Conservation (phyloP, 2,797 vertebrate species). For the Sebastes wilsoni region DNA sequence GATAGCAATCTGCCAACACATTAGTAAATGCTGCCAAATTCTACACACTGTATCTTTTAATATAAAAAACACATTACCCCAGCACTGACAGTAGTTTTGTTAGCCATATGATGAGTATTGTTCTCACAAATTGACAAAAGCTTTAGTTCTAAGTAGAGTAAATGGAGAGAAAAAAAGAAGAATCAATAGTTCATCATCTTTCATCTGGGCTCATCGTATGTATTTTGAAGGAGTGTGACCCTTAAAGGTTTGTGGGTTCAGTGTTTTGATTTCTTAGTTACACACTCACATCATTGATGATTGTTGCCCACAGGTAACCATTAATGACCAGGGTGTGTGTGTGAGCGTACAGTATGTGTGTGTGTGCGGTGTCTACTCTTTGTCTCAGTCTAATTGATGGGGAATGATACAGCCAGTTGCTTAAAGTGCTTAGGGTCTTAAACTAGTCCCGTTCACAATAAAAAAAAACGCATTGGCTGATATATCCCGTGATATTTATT, state of each 20-base stretch:
- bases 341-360: slow-evolving; percentile 45
- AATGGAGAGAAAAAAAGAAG: background rate
- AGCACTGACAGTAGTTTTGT: background rate
- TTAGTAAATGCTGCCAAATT: background rate
- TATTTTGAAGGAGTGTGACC: slow-evolving; percentile 60
- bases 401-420: slow-evolving; percentile 87
- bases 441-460: background rate
- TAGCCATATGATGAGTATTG: background rate
- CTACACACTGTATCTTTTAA: background rate
- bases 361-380: slow-evolving; percentile 66
- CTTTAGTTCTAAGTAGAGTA: background rate
- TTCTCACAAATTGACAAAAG: background rate
- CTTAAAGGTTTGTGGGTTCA: slow-evolving; percentile 65
- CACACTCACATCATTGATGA: slow-evolving; percentile 84
- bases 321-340: slow-evolving; percentile 80
- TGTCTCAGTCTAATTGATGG: slow-evolving; percentile 87
- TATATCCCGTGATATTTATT: background rate
- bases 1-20: too few relatives aligned
- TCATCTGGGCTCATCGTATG: slow-evolving; percentile 79
- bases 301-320: slow-evolving; percentile 85
- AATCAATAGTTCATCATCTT: slow-evolving; percentile 53
- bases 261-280: slow-evolving; percentile 69
- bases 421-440: slow-evolving; percentile 27
- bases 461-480: background rate
- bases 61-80: background rate